Conservation (phyloP, 2,888 invertebrate genomes). For the Drosophila subsilvestris region DNA sequence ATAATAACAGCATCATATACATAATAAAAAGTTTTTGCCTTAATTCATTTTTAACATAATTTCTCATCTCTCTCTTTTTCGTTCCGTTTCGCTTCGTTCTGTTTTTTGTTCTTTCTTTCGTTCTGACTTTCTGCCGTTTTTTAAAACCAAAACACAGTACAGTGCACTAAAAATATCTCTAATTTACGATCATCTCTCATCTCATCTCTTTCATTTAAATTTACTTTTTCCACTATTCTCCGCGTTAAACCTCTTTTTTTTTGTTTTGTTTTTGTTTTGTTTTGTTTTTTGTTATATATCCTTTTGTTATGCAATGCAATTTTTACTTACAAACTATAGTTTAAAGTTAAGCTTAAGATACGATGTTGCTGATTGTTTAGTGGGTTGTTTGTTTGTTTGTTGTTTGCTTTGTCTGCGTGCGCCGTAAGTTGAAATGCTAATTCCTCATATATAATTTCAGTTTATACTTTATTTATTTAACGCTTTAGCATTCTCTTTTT, state of each 20-base stretch:
- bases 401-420: constrained; percentile 52
- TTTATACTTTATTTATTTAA: constrained; percentile 46
- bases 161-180: constrained; percentile 68
- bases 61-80: constrained; percentile 40
- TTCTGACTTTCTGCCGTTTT: constrained; percentile 46
- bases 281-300: constrained; percentile 18
- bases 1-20: constrained; percentile 74
- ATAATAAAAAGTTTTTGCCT: constrained; percentile 64
- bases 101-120: constrained; percentile 1
- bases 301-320: constrained; percentile 65
- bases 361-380: constrained; percentile 78
- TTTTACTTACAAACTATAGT: constrained; percentile 61
- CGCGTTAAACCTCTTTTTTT: constrained; percentile 35
- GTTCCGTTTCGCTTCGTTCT: constrained; percentile 17
- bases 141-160: constrained; percentile 79
- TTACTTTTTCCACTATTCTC: constrained; percentile 21
- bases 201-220: constrained; percentile 20
- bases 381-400: constrained; percentile 60
- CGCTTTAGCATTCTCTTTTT: constrained; percentile 12
- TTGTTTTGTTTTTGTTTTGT: constrained; percentile 17
- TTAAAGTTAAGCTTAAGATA: constrained; percentile 78
- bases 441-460: constrained; percentile 21
- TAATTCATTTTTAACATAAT: constrained; percentile 58
- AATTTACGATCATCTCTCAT: constrained; percentile 30
- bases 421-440: constrained; percentile 43